Percentiles rank a stretch among this genome's conserved stretches.
phyloP scores from a whole-genome alignment of 2,888 invertebrate species.

The Noctua pronuba region DNA sequence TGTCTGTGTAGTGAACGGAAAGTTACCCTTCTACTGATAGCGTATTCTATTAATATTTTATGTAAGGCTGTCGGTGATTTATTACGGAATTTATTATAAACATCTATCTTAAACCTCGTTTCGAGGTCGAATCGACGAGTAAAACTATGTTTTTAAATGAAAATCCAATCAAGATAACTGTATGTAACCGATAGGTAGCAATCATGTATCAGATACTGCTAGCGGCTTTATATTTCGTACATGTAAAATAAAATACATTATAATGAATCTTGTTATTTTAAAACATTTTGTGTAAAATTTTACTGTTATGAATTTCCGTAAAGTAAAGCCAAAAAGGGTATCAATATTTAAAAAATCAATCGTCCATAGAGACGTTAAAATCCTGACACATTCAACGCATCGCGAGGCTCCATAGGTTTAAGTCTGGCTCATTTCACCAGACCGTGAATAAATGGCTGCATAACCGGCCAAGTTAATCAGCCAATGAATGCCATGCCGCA shows the following conservation, averaged over 20 bases:
- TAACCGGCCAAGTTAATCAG: conserved; percentile 43
- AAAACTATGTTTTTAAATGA: not conserved
- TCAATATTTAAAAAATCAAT: not conserved
- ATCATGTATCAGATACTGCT: not conserved
- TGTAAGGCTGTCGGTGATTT: not conserved
- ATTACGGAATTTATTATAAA: not conserved
- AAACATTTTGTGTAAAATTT: not conserved
- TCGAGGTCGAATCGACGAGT: not conserved
- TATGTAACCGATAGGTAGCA: not conserved
- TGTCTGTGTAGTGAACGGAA: not conserved
- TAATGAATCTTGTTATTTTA: not conserved
- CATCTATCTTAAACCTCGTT: not conserved
- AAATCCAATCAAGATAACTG: not conserved
- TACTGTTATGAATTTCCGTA: not conserved
- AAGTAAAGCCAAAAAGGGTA: no score
- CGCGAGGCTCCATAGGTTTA: conserved; percentile 18
- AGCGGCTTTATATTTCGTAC: not conserved
- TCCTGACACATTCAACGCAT: conserved; percentile 21
- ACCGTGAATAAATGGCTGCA: conserved; percentile 45
- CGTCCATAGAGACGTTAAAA: conserved; percentile 11
- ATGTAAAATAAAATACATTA: not conserved
- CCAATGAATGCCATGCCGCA: conserved; percentile 39
- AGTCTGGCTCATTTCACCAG: conserved; percentile 30
- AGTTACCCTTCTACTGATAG: not conserved
- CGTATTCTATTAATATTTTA: not conserved